A percentile compares a stretch with the other conserved stretches of the same genome.
These are phyloP conservation scores for Saturnia pavonia DNA, from an alignment of 2,888 invertebrate species.

Conservation along the genomic window DNA sequence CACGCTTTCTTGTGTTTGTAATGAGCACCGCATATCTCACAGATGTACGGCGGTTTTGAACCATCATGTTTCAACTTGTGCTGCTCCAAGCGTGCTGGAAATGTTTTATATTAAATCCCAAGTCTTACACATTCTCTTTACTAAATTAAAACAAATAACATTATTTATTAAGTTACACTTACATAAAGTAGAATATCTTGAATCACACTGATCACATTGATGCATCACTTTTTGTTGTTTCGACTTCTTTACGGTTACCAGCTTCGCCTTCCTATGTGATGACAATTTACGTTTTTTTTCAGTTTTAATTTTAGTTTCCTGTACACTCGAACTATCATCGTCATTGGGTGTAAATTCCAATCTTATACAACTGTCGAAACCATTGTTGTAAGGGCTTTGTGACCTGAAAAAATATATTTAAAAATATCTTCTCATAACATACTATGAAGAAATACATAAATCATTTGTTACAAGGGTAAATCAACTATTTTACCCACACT, in stretches of 20 bases:
- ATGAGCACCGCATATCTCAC: slow-evolving; percentile 82
- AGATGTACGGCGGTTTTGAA: slow-evolving; percentile 76
- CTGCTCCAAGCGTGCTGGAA: slow-evolving; percentile 63
- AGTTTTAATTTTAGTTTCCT: slow-evolving; percentile 29
- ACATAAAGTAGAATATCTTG: slow-evolving; percentile 66
- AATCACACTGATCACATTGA: slow-evolving; percentile 68
- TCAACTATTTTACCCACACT: too few relatives aligned
- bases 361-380: slow-evolving; percentile 43
- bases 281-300: slow-evolving; percentile 38
- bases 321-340: slow-evolving; percentile 42
- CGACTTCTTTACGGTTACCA: slow-evolving; percentile 34
- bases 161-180: slow-evolving; percentile 30
- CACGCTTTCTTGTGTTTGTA: slow-evolving; percentile 84
- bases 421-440: background rate
- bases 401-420: slow-evolving; percentile 42
- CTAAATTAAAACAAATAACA: background rate
- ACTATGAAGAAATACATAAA: background rate
- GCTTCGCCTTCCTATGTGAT: slow-evolving; percentile 35
- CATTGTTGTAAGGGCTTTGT: slow-evolving; percentile 54
- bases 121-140: background rate
- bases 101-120: background rate
- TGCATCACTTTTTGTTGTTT: slow-evolving; percentile 54
- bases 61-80: slow-evolving; percentile 72
- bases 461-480: background rate
- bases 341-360: slow-evolving; percentile 51